Base-by-base conservation (phyloP, 2,888 invertebrate genomes). In the Pseudeuparius sepicola region DNA sequence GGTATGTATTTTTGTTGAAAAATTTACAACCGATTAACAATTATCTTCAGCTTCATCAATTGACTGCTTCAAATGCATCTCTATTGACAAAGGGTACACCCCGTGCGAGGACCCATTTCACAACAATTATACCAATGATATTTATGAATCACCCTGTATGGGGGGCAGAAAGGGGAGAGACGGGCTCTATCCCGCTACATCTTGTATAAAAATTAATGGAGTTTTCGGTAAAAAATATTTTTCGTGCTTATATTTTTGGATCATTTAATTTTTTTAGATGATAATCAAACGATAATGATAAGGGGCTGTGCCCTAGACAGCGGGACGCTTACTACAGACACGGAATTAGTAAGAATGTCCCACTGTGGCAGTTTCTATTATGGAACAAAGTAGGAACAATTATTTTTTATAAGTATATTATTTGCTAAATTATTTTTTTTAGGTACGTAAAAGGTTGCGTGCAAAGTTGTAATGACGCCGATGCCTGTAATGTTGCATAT, bases 41-140 rank as follows among this genome's bases (percentile, higher is more conserved):
- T 20, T 20, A 6, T n/a, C 41, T 39, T 12, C 26, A 43, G 43
- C 26, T 27, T 24, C n/a, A 6, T 31, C 46, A 34, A 92, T 97
- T 56, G 96, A 94, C 64, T 97, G 96, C 60, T 97, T 94, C 71
- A 93, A 93, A 61, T 97, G 97, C 60, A 85, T 89, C 29, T 96
- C 94, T 1, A 76, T 88, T 64, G 86, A 89, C 58, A 83, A 86
- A 14, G 72, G 75, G 50, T 88, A 90, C 59, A 74, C 75, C 34
- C 76, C 85, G 1, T 93, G 94, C 60, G 96, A 97, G 59, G 97
- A 97, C 61, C 90, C 93, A 1, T 92, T 90, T 65, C 90, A 92
- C 64, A 89, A 92, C 63, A 90, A 90, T 64, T 86, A 79, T 53
- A 85, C 87, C 2, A 66, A 78, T 36, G 75, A 78, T 47, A 78